phyloP scores from a whole-genome alignment of 2,888 invertebrate genomes.

The Chrysolina americana region DNA sequence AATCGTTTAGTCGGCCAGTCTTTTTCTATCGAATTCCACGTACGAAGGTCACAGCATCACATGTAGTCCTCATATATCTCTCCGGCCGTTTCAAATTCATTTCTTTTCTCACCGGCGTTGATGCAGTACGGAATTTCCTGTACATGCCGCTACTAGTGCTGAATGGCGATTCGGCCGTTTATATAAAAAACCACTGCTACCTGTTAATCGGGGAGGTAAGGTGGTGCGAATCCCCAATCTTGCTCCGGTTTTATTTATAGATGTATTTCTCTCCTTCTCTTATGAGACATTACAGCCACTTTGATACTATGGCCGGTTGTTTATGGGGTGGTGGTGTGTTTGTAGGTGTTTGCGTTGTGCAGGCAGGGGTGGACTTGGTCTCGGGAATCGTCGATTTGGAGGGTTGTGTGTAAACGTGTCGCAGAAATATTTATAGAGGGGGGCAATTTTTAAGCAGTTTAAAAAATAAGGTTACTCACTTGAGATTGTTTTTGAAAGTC shows the following conservation, averaged over 20 bases:
- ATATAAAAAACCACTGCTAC: slow-evolving; percentile 47
- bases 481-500: no score
- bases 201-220: slow-evolving; percentile 42
- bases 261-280: slow-evolving; percentile 43
- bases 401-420: neutral
- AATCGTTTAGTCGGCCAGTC: no score
- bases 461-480: no score
- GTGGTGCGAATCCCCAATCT: slow-evolving; percentile 23
- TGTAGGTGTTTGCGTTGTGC: slow-evolving; percentile 24
- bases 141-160: slow-evolving; percentile 24
- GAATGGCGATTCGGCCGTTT: slow-evolving; percentile 35
- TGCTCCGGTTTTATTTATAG: slow-evolving; percentile 59
- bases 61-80: slow-evolving; percentile 27
- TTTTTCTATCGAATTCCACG: neutral
- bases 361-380: neutral
- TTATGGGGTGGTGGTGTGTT: slow-evolving; percentile 37
- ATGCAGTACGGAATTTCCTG: slow-evolving; percentile 42
- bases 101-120: slow-evolving; percentile 26
- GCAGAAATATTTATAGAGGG: no score
- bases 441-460: no score
- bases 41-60: neutral
- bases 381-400: neutral
- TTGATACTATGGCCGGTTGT: slow-evolving; percentile 45
- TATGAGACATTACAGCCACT: slow-evolving; percentile 48
- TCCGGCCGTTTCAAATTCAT: slow-evolving; percentile 19